Conservation (phyloP, 1,140 invertebrate species). For the Drosophila nannoptera region DNA sequence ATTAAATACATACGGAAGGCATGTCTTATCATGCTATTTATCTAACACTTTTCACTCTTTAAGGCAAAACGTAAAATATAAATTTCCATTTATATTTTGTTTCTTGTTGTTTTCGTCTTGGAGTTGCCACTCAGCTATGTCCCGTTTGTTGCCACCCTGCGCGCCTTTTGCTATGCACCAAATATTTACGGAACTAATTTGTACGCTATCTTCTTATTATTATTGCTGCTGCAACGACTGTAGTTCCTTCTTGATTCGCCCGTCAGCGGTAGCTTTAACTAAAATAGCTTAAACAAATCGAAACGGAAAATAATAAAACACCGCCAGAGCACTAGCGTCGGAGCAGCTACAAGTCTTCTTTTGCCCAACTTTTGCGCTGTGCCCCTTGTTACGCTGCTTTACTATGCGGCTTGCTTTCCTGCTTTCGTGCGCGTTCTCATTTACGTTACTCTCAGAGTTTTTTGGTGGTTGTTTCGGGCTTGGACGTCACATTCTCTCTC, state of each 20-base stretch:
- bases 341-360: conserved; percentile 74
- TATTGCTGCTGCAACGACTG: conserved; percentile 5
- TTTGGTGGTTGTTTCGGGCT: conserved; percentile 47
- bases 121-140: conserved; percentile 14
- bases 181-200: conserved; percentile 1
- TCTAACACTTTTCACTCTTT: conserved; percentile 17
- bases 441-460: conserved; percentile 31
- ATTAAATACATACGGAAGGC: conserved; percentile 1
- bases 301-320: conserved; percentile 49
- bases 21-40: not conserved
- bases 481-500: conserved; percentile 2
- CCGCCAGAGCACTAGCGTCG: conserved; percentile 47
- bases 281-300: conserved; percentile 46
- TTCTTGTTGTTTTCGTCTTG: not conserved
- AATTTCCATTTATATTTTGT: not conserved
- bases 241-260: conserved; percentile 8
- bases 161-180: conserved; percentile 33
- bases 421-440: conserved; percentile 2
- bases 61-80: conserved; percentile 13
- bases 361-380: conserved; percentile 69
- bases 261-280: not conserved
- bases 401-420: conserved; percentile 5
- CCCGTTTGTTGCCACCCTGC: conserved; percentile 11
- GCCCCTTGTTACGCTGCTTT: conserved; percentile 64
- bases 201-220: conserved; percentile 2